Conservation (phyloP, 2,888 invertebrate genomes). For the Brenthis hecate region DNA sequence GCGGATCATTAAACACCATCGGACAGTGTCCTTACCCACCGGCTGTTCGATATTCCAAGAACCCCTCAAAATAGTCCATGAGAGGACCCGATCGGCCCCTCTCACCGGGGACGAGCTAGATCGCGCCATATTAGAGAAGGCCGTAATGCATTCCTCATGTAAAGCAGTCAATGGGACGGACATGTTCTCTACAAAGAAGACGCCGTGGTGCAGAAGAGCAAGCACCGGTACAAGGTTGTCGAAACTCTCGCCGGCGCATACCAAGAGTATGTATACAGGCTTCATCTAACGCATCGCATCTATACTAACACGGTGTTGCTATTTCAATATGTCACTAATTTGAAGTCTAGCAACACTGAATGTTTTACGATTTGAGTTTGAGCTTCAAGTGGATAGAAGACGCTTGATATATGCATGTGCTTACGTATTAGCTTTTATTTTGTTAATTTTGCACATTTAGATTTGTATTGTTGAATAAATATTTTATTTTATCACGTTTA, state of each 20-base stretch:
- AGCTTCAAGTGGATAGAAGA: neutral
- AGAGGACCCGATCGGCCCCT: conserved; percentile 87
- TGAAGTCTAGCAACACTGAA: conserved; percentile 12
- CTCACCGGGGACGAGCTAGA: conserved; percentile 81
- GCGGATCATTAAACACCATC: conserved; percentile 66
- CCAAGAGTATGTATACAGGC: conserved; percentile 74
- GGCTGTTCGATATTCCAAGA: conserved; percentile 67
- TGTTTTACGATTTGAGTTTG: conserved; percentile 1
- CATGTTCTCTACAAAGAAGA: conserved; percentile 51
- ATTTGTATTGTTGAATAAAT: neutral
- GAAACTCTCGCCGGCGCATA: conserved; percentile 74
- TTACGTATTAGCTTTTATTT: neutral
- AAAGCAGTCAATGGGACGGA: conserved; percentile 67
- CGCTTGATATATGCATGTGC: conserved; percentile 6
- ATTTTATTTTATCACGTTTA: neutral
- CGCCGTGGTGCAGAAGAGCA: conserved; percentile 68
- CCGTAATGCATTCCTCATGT: conserved; percentile 61
- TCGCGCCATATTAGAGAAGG: conserved; percentile 60
- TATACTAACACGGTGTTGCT: conserved; percentile 34
- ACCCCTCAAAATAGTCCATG: conserved; percentile 78
- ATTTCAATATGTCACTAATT: conserved; percentile 17
- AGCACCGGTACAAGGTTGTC: conserved; percentile 73
- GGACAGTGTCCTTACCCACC: conserved; percentile 70
- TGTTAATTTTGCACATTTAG: neutral
- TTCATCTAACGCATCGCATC: conserved; percentile 41